These are phyloP conservation scores for Globodera ellingtonae DNA, from an alignment of 1,140 invertebrate genomes.

Conservation along the genomic window DNA sequence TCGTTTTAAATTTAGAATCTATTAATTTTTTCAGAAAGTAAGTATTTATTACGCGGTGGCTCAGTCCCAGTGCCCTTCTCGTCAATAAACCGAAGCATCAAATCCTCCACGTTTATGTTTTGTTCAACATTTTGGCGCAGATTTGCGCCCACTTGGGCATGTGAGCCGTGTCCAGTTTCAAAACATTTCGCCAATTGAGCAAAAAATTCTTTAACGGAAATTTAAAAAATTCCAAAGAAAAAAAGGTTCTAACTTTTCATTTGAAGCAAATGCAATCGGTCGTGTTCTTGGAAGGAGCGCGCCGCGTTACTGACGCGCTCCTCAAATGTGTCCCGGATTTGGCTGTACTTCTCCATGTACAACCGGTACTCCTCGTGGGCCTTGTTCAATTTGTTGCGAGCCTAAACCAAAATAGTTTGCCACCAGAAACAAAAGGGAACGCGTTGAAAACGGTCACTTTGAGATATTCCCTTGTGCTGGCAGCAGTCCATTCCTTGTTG, in stretches of 20 bases:
- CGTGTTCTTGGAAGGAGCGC: slow-evolving; percentile 51
- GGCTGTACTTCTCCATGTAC: slow-evolving; percentile 63
- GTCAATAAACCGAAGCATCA: slow-evolving; percentile 59
- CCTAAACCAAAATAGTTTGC: slow-evolving; percentile 35
- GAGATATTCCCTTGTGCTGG: slow-evolving; percentile 51
- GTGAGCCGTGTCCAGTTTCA: slow-evolving; percentile 44
- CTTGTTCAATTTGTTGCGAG: slow-evolving; percentile 54
- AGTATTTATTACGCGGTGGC: slow-evolving; percentile 49
- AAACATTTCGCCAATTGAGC: slow-evolving; percentile 36
- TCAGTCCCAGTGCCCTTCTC: slow-evolving; percentile 60
- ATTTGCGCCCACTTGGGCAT: slow-evolving; percentile 51
- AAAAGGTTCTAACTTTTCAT: slow-evolving; percentile 40
- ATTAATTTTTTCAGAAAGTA: slow-evolving; percentile 14
- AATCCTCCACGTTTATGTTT: slow-evolving; percentile 54
- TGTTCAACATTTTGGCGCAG: slow-evolving; percentile 51
- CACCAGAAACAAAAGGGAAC: slow-evolving; percentile 13
- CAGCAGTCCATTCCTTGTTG: slow-evolving; percentile 31
- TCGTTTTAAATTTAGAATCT: neutral
- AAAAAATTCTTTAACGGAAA: slow-evolving; percentile 40
- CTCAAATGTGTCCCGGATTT: slow-evolving; percentile 59
- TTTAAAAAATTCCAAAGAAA: slow-evolving; percentile 2
- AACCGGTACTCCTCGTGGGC: slow-evolving; percentile 60
- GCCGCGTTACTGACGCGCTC: slow-evolving; percentile 55
- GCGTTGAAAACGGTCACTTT: slow-evolving; percentile 43
- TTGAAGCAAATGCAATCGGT: slow-evolving; percentile 50